Conservation (phyloP, 2,797 vertebrate species). For the Geotrypetes seraphini region DNA sequence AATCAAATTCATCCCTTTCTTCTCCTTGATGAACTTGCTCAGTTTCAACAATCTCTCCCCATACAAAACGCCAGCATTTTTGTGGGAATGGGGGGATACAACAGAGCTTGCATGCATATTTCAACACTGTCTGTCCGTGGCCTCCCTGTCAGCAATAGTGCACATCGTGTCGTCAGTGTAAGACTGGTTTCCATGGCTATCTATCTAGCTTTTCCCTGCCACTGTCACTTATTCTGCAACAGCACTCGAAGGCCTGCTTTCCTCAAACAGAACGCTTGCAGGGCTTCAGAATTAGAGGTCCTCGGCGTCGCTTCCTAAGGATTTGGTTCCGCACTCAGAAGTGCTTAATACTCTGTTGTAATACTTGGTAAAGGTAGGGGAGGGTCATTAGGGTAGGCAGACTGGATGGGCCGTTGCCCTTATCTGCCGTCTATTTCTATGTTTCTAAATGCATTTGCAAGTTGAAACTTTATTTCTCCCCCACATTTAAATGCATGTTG, state of each 20-base stretch:
- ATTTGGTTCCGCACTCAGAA: neutral
- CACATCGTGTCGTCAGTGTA: neutral
- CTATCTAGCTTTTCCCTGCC: neutral
- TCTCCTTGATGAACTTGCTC: no score
- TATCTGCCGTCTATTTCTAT: no score
- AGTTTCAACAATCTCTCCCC: neutral
- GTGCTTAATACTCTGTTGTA: neutral
- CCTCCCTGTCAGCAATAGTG: neutral
- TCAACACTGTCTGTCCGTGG: neutral
- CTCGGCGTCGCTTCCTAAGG: neutral
- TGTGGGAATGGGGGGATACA: no score
- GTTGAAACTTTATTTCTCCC: no score
- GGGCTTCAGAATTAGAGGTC: no score
- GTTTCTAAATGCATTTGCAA: neutral
- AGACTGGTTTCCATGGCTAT: constrained; percentile 6
- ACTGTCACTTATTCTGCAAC: neutral
- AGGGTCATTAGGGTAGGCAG: no score
- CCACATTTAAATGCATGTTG: no score
- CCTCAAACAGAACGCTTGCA: neutral
- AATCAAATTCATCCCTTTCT: no score
- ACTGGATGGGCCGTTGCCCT: no score
- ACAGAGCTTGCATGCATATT: neutral
- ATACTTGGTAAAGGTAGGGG: no score
- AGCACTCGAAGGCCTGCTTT: neutral
- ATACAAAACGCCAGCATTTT: neutral